Conservation (phyloP, 2,888 invertebrate genomes). For the Herminia tarsipennalis region DNA sequence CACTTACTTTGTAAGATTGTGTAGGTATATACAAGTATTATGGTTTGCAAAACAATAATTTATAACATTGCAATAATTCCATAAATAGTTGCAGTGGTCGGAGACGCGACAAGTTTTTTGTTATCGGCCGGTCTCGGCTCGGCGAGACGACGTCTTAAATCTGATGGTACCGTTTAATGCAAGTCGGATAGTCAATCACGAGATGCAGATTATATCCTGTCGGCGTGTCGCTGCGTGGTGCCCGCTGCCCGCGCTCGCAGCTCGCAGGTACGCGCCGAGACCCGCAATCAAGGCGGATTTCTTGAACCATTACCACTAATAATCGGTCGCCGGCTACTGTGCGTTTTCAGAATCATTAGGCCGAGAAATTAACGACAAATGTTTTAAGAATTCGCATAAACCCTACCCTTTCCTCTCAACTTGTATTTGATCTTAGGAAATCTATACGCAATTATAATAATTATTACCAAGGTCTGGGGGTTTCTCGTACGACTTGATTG, state of each 20-base stretch:
- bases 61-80: neutral
- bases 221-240: conserved; percentile 11
- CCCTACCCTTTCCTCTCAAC: conserved; percentile 27
- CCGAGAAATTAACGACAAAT: conserved; percentile 45
- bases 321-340: conserved; percentile 57
- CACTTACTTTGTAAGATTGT: conserved; percentile 27
- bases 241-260: no score
- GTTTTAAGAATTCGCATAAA: conserved; percentile 28
- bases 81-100: conserved; percentile 2
- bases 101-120: conserved; percentile 5
- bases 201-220: conserved; percentile 33
- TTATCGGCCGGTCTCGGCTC: neutral
- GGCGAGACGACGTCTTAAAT: conserved; percentile 22
- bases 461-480: conserved; percentile 5
- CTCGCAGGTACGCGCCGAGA: conserved; percentile 29
- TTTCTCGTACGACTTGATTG: conserved; percentile 13
- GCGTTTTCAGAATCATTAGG: conserved; percentile 58
- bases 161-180: conserved; percentile 28
- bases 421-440: conserved; percentile 29
- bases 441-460: conserved; percentile 30
- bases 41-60: conserved; percentile 14
- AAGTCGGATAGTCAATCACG: conserved; percentile 31
- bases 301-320: conserved; percentile 62
- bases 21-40: conserved; percentile 20
- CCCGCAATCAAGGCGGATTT: conserved; percentile 64